phyloP scores from a whole-genome alignment of 1,140 invertebrate species.

The Ceratoteleas bidentatus region DNA sequence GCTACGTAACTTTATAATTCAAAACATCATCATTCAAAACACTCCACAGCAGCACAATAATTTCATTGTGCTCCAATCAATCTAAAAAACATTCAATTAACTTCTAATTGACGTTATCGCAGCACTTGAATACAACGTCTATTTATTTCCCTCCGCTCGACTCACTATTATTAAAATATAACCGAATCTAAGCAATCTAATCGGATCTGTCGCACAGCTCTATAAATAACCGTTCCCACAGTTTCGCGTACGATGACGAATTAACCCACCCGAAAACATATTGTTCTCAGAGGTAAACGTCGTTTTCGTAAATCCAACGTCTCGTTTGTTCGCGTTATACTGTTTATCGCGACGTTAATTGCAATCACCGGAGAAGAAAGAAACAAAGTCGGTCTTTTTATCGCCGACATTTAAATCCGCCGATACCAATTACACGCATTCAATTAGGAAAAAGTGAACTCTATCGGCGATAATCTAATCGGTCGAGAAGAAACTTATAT shows the following conservation, averaged over 20 bases:
- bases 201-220: conserved; percentile 3
- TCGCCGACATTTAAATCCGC: not conserved
- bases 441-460: not conserved
- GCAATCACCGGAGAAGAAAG: not conserved
- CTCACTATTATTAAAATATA: conserved; percentile 1
- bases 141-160: not conserved
- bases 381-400: not conserved
- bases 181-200: conserved; percentile 10
- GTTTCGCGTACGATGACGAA: not conserved
- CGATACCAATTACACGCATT: not conserved
- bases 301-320: not conserved
- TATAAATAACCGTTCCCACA: conserved; percentile 11
- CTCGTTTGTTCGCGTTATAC: not conserved
- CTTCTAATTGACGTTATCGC: conserved; percentile 8
- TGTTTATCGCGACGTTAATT: not conserved
- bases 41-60: too few species aligned
- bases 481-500: not conserved
- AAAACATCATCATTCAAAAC: too few species aligned
- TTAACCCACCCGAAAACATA: not conserved
- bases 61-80: too few species aligned
- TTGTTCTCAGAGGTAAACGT: not conserved
- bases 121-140: not conserved
- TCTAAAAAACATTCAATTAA: not conserved
- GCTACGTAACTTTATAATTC: too few species aligned
- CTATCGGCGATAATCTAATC: not conserved